Conservation (phyloP, 2,888 invertebrate genomes). For the Timandra comae region DNA sequence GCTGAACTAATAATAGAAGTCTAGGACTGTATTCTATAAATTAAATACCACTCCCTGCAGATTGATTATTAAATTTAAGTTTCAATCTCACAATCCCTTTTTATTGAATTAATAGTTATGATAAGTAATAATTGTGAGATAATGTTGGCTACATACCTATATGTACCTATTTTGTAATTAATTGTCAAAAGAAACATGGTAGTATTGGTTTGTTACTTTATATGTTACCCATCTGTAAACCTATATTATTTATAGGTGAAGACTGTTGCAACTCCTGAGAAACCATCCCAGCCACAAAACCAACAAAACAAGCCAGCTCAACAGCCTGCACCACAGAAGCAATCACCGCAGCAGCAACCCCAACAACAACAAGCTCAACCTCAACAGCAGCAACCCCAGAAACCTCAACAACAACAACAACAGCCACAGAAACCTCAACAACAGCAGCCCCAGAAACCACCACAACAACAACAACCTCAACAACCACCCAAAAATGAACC, state of each 20-base stretch:
- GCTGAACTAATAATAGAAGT: too few relatives aligned
- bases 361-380: conserved; percentile 17
- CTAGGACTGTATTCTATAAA: too few relatives aligned
- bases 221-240: too few relatives aligned
- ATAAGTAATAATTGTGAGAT: too few relatives aligned
- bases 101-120: neutral
- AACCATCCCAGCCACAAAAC: conserved; percentile 20
- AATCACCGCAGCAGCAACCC: conserved; percentile 15
- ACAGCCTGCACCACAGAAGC: conserved; percentile 15
- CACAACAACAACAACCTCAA: conserved; percentile 26
- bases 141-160: too few relatives aligned
- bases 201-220: too few relatives aligned
- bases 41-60: too few relatives aligned
- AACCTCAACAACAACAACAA: conserved; percentile 17
- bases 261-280: conserved; percentile 19
- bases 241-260: conserved; percentile 17
- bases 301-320: neutral
- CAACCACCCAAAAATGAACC: conserved; percentile 23
- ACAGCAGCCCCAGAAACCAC: conserved; percentile 27
- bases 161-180: too few relatives aligned
- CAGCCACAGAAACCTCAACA: conserved; percentile 22
- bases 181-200: too few relatives aligned
- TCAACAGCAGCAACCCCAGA: conserved; percentile 21
- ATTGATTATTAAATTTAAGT: too few relatives aligned
- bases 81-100: neutral